phyloP scores from a whole-genome alignment of 2,113 vertebrate species.

The Leucosticte australis region DNA sequence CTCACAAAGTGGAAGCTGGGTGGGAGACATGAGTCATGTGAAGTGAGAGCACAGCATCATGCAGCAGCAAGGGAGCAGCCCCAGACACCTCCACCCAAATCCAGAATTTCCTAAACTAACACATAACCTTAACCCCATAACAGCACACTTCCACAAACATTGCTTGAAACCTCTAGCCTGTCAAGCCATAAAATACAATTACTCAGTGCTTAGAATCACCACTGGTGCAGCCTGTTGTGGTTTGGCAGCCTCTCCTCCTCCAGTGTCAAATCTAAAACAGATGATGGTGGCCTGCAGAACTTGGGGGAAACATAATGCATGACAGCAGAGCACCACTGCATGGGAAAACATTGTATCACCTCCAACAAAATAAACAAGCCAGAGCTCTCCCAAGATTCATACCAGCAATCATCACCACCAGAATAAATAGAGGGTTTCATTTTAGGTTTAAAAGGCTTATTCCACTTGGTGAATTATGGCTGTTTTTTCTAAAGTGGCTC shows the following conservation, averaged over 20 bases:
- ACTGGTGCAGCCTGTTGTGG: background rate
- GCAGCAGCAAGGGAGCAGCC: background rate
- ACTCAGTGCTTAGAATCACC: background rate
- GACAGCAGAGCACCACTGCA: background rate
- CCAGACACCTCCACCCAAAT: background rate
- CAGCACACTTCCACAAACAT: background rate
- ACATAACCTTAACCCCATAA: background rate
- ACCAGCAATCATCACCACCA: background rate
- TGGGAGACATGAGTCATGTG: background rate
- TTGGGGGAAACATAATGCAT: background rate
- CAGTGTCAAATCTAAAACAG: background rate
- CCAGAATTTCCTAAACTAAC: background rate
- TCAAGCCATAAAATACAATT: background rate
- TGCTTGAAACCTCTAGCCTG: background rate
- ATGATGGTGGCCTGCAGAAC: background rate
- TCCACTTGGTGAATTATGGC: background rate
- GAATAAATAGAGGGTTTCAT: background rate
- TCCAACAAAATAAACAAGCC: background rate
- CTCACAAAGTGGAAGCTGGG: background rate
- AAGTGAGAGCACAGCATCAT: background rate
- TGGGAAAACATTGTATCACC: background rate
- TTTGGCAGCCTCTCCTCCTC: constrained; percentile 6
- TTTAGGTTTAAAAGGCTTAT: background rate
- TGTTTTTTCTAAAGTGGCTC: background rate
- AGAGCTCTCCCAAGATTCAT: background rate